Percentiles rank a stretch among this genome's conserved stretches.
These are phyloP conservation scores for Hemaris fuciformis DNA, from an alignment of 2,888 invertebrate genomes.

Conservation along the genomic window DNA sequence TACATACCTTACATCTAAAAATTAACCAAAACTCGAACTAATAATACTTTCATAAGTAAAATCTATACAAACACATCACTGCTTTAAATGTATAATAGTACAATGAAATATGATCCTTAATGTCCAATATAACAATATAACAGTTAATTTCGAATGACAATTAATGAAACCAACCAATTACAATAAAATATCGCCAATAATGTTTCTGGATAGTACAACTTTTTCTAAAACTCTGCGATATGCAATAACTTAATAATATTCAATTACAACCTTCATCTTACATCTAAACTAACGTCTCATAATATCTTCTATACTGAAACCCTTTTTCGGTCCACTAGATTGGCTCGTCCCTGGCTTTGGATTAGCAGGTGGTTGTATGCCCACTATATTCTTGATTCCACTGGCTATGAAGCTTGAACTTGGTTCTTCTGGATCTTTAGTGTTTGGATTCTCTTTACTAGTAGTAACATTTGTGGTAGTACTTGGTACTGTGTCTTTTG, in stretches of 20 bases:
- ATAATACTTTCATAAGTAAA: slow-evolving; percentile 69
- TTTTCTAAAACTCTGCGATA: background rate
- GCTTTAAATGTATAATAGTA: background rate
- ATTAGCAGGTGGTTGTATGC: slow-evolving; percentile 70
- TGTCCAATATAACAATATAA: background rate
- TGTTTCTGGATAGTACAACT: background rate
- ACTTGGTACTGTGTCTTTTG: slow-evolving; percentile 66
- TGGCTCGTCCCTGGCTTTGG: slow-evolving; percentile 81
- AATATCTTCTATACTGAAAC: slow-evolving; percentile 95
- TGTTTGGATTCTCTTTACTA: slow-evolving; percentile 54
- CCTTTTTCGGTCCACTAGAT: slow-evolving; percentile 86
- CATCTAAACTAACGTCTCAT: slow-evolving; percentile 86
- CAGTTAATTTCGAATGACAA: no score
- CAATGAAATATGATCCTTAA: background rate
- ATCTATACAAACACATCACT: slow-evolving; percentile 24
- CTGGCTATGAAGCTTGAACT: slow-evolving; percentile 67
- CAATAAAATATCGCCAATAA: no score
- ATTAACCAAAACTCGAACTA: slow-evolving; percentile 55
- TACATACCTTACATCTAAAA: slow-evolving; percentile 10
- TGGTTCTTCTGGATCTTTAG: slow-evolving; percentile 53
- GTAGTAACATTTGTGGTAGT: slow-evolving; percentile 65
- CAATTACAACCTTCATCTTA: slow-evolving; percentile 12
- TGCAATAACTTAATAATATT: slow-evolving; percentile 17
- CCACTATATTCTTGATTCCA: slow-evolving; percentile 77
- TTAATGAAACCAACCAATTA: no score